Base-by-base conservation (phyloP, 1,140 invertebrate species). In the Zaprionus vittiger region DNA sequence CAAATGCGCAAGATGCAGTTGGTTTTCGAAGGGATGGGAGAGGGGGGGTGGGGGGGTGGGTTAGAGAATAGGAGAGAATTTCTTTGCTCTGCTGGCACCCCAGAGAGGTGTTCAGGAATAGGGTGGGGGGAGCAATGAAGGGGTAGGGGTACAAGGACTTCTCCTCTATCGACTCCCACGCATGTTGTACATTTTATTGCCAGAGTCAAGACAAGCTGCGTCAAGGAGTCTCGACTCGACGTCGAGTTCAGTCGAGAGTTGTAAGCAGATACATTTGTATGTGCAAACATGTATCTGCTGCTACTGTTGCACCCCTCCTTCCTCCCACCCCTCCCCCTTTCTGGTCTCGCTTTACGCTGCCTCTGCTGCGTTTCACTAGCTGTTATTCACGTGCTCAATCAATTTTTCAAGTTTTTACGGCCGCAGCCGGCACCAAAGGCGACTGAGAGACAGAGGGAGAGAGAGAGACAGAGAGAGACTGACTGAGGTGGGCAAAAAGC, bases 361-460 rank as follows among this genome's bases (percentile, higher is more conserved):
- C 22, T 5, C 54, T 49, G 31, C 22, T 63, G 73, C 73, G 79
- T 83, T 89, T 84, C 84, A 89, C 72, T 80, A 75, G 81, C 81
- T 90, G 81, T 90, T 91, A 83, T 83, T 91, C 86, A 91, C 86
- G 86, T 87, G 89, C 89, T 91, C 89, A 91, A 91, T 91, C 89
- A 91, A 91, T 89, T 89, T 91, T 87, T 80, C 85, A 90, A 80
- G 76, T 90, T 90, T 82, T 90, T 85, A 80, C 73, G 66, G 49
- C 73, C 80, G 59, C 59, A 59, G 59, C 34, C 52, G 38, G 26
- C 28, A 62, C 38, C 26, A 34, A 73, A 6, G 55, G 47, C 57
- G 55, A 41, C 34, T 15, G 37, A 31, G 56, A 47, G 37, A 38
- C 12, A 14, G 59, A 56, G 17, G 31, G 55, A 44, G 37, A 38